These are phyloP conservation scores for Ceraclea dissimilis DNA, from an alignment of 2,888 invertebrate genomes.

Conservation along the genomic window DNA sequence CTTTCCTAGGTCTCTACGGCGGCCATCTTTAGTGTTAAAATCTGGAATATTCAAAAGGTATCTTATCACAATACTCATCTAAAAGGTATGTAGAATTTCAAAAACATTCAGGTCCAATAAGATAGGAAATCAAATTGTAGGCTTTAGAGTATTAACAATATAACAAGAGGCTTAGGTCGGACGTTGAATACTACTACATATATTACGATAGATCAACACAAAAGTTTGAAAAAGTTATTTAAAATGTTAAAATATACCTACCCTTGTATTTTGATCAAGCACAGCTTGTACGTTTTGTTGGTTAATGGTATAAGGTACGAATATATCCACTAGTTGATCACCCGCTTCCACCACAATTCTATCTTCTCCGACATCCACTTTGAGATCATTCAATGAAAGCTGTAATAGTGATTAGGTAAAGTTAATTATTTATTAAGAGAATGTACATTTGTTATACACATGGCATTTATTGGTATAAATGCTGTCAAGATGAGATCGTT, in stretches of 20 bases:
- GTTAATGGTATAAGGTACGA: constrained; percentile 58
- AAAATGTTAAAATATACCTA: too few relatives aligned
- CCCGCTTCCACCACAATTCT: constrained; percentile 60
- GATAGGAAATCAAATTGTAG: too few relatives aligned
- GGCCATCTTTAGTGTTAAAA: constrained; percentile 22
- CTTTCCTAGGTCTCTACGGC: constrained; percentile 4
- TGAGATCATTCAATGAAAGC: constrained; percentile 47
- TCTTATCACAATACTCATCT: neutral
- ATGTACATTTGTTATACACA: too few relatives aligned
- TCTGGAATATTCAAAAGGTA: constrained; percentile 15
- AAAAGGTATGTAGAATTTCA: neutral
- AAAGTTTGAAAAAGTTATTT: too few relatives aligned
- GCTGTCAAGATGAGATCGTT: too few relatives aligned
- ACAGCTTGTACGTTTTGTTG: constrained; percentile 36
- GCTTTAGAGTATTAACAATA: too few relatives aligned
- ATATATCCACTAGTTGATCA: constrained; percentile 60
- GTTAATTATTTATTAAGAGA: too few relatives aligned
- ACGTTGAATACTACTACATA: too few relatives aligned
- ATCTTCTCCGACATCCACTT: constrained; percentile 67
- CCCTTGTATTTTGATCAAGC: constrained; percentile 20
- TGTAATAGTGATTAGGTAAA: constrained; percentile 3
- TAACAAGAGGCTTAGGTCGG: too few relatives aligned
- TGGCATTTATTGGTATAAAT: too few relatives aligned
- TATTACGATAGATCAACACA: too few relatives aligned
- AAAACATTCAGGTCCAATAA: too few relatives aligned